Percentiles rank a stretch among this genome's conserved stretches.
These are phyloP conservation scores for Campoletis raptor DNA, from an alignment of 2,888 invertebrate genomes.

Conservation along the genomic window DNA sequence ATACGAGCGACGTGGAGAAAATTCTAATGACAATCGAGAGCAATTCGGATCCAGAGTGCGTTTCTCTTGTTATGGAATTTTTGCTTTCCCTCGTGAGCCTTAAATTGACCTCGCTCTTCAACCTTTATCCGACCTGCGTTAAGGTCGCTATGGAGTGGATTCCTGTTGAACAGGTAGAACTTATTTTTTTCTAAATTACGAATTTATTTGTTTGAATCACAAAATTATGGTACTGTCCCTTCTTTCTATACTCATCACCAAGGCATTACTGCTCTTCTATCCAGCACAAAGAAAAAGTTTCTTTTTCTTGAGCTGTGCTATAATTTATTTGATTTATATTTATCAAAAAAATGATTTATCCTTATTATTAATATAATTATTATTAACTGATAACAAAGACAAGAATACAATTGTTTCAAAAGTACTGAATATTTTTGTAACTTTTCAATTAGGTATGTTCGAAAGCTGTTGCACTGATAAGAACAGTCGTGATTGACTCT, in stretches of 20 bases:
- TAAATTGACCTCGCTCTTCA: slow-evolving; percentile 83
- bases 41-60: slow-evolving; percentile 85
- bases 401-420: too few species aligned
- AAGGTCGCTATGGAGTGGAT: slow-evolving; percentile 85
- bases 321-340: neutral
- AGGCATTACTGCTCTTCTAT: neutral
- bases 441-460: slow-evolving; percentile 80
- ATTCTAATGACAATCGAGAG: slow-evolving; percentile 82
- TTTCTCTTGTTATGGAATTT: slow-evolving; percentile 86
- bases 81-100: slow-evolving; percentile 85
- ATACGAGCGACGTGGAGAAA: slow-evolving; percentile 82
- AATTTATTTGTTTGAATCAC: neutral
- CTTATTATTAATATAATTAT: neutral
- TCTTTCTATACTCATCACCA: neutral
- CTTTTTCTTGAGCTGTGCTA: neutral
- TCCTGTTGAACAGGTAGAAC: slow-evolving; percentile 82
- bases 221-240: neutral
- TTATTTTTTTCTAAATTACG: neutral
- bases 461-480: slow-evolving; percentile 84
- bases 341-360: neutral
- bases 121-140: slow-evolving; percentile 84
- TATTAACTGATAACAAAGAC: neutral
- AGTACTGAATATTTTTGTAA: neutral
- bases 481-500: slow-evolving; percentile 83
- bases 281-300: neutral